Evolutionary conservation across 1,140 invertebrate species (phyloP), one percentile per base, ranked within the genome.

Genomic region (Ruditapes philippinarum): DNA sequence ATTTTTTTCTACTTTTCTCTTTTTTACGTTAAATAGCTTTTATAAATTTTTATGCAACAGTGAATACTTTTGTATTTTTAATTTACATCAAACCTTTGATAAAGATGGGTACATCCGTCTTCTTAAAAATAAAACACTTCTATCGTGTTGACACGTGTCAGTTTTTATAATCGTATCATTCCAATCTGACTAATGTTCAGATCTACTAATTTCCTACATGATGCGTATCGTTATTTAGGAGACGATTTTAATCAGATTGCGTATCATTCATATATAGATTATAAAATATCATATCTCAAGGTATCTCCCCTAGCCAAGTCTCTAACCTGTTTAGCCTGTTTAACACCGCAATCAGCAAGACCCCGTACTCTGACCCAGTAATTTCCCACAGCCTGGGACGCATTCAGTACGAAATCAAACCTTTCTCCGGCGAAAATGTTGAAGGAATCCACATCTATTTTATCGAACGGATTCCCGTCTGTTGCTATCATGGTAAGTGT

Each of bases 361-460:
- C 94, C 95, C 36, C 81, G 98, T 90, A 98, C 97, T 54, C 98
- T 96, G 54, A 99, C 97, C 98, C 98, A 99, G 94, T 98, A 99
- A 79, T 94, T 98, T 42, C 96, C 97, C 2, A 97, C 96, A 4
- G 96, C 94, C 91, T 97, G 97, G 93, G 97, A 97, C 22, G 98
- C 97, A 74, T 97, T 96, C 0, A 99, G 80, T 0, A 99, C 96
- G 92, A 99, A 98, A 93, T 99, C 98, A 93, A 97, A 94, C 57
- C 94, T 54, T 60, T 91, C 90, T 54, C 93, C 93, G 14, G 91
- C 89, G 65, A 92, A 92, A 5, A 93, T 81, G 51, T 90, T 92
- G 31, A 94, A 89, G 0, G 84, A 88, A 19, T 92, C 88, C 0
- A 93, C 92, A 2, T 88, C 86, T 3, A 91, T 40, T 1, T 88